A percentile compares a stretch with the other conserved stretches of the same genome.
Evolutionary conservation across 2,888 invertebrate species (phyloP).

Genomic region (Drosophila ustulata): DNA sequence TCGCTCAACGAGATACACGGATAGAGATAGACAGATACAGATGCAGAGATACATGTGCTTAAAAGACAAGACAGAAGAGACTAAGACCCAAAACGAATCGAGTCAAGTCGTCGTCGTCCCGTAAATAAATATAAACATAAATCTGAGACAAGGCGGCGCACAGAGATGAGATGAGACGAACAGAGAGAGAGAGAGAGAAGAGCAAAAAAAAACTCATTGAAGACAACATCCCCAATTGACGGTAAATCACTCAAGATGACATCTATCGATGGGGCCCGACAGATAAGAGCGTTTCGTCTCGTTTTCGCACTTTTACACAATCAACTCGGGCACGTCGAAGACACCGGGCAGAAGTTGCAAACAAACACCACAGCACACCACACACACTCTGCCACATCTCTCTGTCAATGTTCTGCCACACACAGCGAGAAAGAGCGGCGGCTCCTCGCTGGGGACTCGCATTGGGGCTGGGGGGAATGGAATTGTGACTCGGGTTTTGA

Average conservation of each 20-base stretch:
- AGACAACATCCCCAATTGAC: constrained; percentile 82
- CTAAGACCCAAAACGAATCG: constrained; percentile 42
- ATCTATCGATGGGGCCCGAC: constrained; percentile 81
- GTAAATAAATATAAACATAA: constrained; percentile 80
- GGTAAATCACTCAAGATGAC: constrained; percentile 84
- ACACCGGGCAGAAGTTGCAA: constrained; percentile 43
- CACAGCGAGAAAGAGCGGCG: constrained; percentile 20
- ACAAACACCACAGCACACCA: constrained; percentile 27
- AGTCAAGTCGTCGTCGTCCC: constrained; percentile 49
- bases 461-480: not conserved
- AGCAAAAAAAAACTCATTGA: constrained; percentile 64
- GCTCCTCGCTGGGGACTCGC: constrained; percentile 19
- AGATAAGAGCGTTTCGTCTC: constrained; percentile 82
- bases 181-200: constrained; percentile 13
- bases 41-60: constrained; percentile 35
- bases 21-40: constrained; percentile 37
- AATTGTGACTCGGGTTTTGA: not conserved
- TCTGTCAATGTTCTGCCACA: constrained; percentile 18
- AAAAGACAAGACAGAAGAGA: constrained; percentile 25
- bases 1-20: constrained; percentile 45
- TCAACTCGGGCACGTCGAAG: constrained; percentile 61
- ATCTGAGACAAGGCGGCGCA: constrained; percentile 51
- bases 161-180: constrained; percentile 6
- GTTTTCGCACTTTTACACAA: constrained; percentile 82
- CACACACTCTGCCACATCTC: not conserved